These are phyloP conservation scores for Malacoraja senta DNA, from an alignment of 2,797 vertebrate genomes.

Conservation along the genomic window DNA sequence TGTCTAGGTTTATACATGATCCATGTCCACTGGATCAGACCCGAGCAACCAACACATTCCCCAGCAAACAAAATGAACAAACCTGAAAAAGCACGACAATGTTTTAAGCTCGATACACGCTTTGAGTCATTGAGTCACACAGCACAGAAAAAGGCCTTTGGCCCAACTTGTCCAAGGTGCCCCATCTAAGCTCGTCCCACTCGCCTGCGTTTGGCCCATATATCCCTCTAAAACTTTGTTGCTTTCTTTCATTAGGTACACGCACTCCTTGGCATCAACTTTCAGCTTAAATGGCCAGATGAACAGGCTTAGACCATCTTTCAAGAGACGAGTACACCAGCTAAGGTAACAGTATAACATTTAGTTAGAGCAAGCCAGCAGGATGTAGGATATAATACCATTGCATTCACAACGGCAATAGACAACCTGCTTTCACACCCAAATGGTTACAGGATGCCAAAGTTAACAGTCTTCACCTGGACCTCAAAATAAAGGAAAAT, in stretches of 20 bases:
- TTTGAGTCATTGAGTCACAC: background rate
- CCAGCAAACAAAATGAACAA: background rate
- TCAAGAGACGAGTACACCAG: background rate
- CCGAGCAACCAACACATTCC: background rate
- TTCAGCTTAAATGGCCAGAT: background rate
- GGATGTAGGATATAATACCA: background rate
- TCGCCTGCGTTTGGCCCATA: too few species aligned
- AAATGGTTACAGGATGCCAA: conserved; percentile 10
- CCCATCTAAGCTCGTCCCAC: too few species aligned
- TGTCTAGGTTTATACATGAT: background rate
- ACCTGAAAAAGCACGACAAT: background rate
- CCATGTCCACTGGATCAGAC: background rate
- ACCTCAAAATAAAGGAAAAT: background rate
- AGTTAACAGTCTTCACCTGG: background rate
- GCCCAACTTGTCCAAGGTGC: too few species aligned
- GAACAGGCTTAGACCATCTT: background rate
- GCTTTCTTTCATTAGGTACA: background rate
- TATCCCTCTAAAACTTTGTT: background rate
- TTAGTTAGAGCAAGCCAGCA: background rate
- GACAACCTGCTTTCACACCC: background rate
- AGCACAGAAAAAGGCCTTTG: too few species aligned
- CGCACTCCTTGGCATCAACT: background rate
- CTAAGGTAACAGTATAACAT: background rate
- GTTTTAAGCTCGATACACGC: background rate
- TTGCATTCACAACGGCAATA: background rate